phyloP scores from a whole-genome alignment of 2,888 invertebrate genomes.

The Mesorhabditis spiculigera region DNA sequence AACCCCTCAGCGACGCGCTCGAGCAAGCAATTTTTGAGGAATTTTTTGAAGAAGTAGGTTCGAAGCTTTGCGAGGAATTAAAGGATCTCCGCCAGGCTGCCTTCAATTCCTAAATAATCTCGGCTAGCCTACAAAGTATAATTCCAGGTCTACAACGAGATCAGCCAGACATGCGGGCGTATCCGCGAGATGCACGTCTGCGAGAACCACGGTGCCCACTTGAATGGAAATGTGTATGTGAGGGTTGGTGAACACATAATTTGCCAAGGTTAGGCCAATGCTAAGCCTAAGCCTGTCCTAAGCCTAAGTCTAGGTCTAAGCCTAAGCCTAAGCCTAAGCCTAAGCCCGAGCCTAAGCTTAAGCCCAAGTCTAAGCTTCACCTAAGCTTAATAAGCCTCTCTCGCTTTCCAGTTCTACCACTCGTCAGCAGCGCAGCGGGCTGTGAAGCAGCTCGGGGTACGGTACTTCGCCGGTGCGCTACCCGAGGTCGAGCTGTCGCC shows the following conservation, averaged over 20 bases:
- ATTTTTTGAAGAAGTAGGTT: background rate
- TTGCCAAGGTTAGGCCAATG: no score
- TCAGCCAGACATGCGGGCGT: background rate
- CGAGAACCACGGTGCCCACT: conserved; percentile 2
- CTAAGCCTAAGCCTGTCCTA: background rate
- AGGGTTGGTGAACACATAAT: background rate
- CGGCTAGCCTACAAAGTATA: background rate
- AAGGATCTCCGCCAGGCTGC: no score
- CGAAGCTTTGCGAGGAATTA: background rate
- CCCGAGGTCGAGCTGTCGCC: conserved; percentile 3
- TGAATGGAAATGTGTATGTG: background rate
- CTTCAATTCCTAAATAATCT: no score
- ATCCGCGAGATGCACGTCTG: conserved; percentile 4
- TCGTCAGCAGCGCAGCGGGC: background rate
- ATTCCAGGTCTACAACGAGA: background rate
- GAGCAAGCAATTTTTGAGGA: background rate
- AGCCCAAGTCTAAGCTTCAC: background rate
- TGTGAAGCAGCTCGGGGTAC: background rate
- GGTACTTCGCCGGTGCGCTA: background rate
- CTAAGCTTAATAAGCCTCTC: background rate
- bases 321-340: background rate
- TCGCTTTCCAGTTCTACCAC: background rate
- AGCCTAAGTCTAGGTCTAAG: no score
- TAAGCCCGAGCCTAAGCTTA: background rate
- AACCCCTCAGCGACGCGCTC: background rate